Percentiles rank a stretch among this genome's conserved stretches.
phyloP scores from a whole-genome alignment of 1,140 invertebrate species.

The Polypedilum vanderplanki region DNA sequence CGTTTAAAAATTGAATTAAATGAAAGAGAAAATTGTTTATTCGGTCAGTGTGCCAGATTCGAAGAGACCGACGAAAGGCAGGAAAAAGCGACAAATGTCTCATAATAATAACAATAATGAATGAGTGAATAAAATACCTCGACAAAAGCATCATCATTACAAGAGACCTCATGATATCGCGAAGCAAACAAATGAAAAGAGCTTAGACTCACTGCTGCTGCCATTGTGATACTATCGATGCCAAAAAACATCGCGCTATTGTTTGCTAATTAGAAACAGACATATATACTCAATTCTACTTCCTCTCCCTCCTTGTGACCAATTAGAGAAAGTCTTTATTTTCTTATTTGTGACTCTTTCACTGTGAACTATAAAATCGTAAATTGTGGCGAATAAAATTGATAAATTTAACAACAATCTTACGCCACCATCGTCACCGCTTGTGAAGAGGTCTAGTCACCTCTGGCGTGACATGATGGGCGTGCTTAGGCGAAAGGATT shows the following conservation, averaged over 20 bases:
- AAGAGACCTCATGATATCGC: too few species aligned
- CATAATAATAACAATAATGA: not conserved
- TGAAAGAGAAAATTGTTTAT: slow-evolving; percentile 10
- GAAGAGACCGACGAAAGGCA: not conserved
- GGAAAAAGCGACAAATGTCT: not conserved
- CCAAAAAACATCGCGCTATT: not conserved
- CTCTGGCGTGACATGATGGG: slow-evolving; percentile 23
- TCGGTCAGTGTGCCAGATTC: slow-evolving; percentile 12
- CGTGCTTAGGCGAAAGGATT: slow-evolving; percentile 9
- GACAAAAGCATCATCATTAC: not conserved
- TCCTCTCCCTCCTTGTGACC: not conserved
- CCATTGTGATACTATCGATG: not conserved
- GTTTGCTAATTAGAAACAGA: slow-evolving; percentile 2
- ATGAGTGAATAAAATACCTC: not conserved
- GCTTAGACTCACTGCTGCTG: too few species aligned
- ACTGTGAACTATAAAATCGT: not conserved
- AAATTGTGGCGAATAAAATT: slow-evolving; percentile 27
- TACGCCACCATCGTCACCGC: not conserved
- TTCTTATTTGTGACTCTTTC: not conserved
- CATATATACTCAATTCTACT: not conserved
- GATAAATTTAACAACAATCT: slow-evolving; percentile 23
- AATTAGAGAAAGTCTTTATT: slow-evolving; percentile 1
- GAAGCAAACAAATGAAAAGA: too few species aligned
- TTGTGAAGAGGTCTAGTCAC: slow-evolving; percentile 1
- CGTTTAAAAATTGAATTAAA: slow-evolving; percentile 15